Conservation (phyloP, 2,113 vertebrate species). For the Echinops telfairi region DNA sequence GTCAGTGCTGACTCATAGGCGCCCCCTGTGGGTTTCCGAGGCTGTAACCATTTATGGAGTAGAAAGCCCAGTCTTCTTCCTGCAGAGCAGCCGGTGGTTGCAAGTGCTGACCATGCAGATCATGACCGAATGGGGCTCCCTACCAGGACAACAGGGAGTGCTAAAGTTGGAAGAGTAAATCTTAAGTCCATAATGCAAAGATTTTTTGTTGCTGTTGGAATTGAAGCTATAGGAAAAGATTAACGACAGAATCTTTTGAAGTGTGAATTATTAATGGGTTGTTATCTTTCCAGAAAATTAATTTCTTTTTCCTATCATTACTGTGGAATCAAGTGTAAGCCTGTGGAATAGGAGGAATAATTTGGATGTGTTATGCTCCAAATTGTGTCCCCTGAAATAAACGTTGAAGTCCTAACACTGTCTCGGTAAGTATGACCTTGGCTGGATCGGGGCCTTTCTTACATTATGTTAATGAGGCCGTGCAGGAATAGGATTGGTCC, state of each 20-base stretch:
- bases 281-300: background rate
- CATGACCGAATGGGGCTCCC: no score
- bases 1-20: no score
- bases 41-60: no score
- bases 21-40: no score
- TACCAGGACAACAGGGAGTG: no score
- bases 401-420: no score
- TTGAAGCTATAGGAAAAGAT: constrained; percentile 21
- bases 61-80: no score
- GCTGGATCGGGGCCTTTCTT: background rate
- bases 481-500: background rate
- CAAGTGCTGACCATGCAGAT: no score
- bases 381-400: no score
- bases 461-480: background rate
- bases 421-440: background rate
- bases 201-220: background rate
- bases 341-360: background rate
- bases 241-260: background rate
- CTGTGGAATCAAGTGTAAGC: background rate
- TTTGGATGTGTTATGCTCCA: no score
- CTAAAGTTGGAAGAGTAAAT: background rate
- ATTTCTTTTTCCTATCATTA: background rate
- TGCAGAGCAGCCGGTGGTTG: no score
- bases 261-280: background rate
- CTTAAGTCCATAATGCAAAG: background rate